These are phyloP conservation scores for Sphecodes monilicornis DNA, from an alignment of 2,888 invertebrate species.

Conservation along the genomic window DNA sequence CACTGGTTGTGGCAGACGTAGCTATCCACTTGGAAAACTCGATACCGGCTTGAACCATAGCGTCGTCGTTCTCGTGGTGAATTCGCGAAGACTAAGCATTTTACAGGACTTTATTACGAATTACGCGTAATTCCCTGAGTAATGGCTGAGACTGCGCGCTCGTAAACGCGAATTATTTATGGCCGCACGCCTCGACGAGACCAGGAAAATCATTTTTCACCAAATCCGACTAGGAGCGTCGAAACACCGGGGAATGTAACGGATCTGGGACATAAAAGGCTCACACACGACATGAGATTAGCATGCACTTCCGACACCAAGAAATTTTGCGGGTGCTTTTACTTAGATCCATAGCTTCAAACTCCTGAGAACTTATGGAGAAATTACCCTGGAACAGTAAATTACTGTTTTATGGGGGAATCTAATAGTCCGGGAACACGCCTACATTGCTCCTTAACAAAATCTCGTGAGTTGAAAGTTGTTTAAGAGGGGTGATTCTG, in stretches of 20 bases:
- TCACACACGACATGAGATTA: background rate
- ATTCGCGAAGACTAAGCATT: constrained; percentile 74
- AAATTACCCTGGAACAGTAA: background rate
- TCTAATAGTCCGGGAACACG: background rate
- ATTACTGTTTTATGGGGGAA: background rate
- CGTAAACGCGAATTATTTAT: constrained; percentile 72
- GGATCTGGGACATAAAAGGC: background rate
- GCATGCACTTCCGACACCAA: background rate
- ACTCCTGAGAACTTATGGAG: background rate
- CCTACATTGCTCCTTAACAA: background rate
- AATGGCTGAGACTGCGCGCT: constrained; percentile 70
- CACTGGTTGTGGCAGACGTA: background rate
- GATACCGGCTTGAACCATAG: constrained; percentile 42
- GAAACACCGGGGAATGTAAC: background rate
- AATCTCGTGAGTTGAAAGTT: background rate
- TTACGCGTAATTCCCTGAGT: constrained; percentile 62
- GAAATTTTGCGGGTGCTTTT: background rate
- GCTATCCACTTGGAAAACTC: constrained; percentile 9
- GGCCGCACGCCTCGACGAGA: constrained; percentile 26
- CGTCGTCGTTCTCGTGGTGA: constrained; percentile 25
- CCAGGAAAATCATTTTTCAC: constrained; percentile 36
- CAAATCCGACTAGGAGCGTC: background rate
- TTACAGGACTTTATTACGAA: constrained; percentile 77
- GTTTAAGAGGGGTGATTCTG: background rate
- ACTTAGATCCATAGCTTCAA: background rate